Evolutionary conservation across 2,113 vertebrate species (phyloP).

Genomic region (Heterotis niloticus): DNA sequence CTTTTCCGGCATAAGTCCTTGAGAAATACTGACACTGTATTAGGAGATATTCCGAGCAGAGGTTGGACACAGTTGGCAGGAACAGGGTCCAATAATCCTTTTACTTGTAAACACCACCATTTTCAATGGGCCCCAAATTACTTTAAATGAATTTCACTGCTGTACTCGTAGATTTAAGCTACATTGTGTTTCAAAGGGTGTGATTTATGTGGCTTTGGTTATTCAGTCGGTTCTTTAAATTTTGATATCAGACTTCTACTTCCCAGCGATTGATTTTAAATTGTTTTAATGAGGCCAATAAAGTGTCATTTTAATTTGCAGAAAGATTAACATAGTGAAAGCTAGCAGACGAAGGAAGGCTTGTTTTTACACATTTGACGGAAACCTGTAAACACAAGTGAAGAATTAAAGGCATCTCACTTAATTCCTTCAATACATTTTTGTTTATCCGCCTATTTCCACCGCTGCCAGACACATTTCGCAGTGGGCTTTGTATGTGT

Average conservation of each 20-base stretch:
- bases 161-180: too few species aligned
- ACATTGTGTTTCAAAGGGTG: too few species aligned
- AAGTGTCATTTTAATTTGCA: neutral
- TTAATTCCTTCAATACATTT: neutral
- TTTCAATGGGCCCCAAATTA: too few species aligned
- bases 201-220: too few species aligned
- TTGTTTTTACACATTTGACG: neutral
- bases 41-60: constrained; percentile 44
- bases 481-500: constrained; percentile 49
- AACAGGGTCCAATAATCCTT: constrained; percentile 46
- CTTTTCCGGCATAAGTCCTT: constrained; percentile 53
- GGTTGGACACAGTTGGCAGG: constrained; percentile 49
- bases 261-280: too few species aligned
- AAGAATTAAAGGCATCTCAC: neutral
- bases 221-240: too few species aligned
- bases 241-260: too few species aligned
- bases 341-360: too few species aligned
- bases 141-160: too few species aligned
- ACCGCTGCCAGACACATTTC: constrained; percentile 42
- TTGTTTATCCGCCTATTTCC: constrained; percentile 36
- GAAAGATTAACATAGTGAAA: neutral
- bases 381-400: neutral
- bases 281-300: too few species aligned
- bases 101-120: constrained; percentile 36
- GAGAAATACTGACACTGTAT: constrained; percentile 46